These are phyloP conservation scores for Rhabdophis nuchalis DNA, from an alignment of 2,797 vertebrate species.

Conservation along the genomic window DNA sequence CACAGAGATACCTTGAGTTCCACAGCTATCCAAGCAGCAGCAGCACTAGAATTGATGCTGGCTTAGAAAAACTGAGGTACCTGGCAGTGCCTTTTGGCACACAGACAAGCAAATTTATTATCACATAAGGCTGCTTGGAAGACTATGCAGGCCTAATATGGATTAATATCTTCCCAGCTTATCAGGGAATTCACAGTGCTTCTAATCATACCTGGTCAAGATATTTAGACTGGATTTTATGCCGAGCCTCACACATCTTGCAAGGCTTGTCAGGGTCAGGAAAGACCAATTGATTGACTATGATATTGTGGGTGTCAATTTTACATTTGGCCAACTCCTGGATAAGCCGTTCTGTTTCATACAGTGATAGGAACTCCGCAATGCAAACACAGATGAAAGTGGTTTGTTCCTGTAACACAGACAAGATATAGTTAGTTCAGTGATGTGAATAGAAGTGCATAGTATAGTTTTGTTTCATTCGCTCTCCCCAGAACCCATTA, in stretches of 20 bases:
- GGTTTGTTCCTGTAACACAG: constrained; percentile 82
- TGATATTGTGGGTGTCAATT: constrained; percentile 95
- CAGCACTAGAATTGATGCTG: not conserved
- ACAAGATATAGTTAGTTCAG: not conserved
- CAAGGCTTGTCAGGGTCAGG: constrained; percentile 85
- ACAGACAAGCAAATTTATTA: not conserved
- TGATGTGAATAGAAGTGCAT: not conserved
- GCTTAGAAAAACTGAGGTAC: not conserved
- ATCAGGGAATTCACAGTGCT: not conserved
- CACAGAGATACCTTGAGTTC: not conserved
- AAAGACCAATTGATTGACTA: constrained; percentile 94
- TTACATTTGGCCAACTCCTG: constrained; percentile 94
- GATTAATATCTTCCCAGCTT: not conserved
- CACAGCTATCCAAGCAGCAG: not conserved
- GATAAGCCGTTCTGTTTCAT: constrained; percentile 92
- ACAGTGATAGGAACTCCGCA: constrained; percentile 91
- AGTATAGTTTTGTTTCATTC: not conserved
- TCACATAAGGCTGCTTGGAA: not conserved
- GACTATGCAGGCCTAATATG: not conserved
- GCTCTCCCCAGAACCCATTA: not conserved
- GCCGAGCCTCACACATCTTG: constrained; percentile 92
- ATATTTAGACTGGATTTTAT: constrained; percentile 97
- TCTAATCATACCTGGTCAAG: constrained; percentile 83
- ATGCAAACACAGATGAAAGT: constrained; percentile 96
- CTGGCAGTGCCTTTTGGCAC: not conserved